A percentile compares a stretch with the other conserved stretches of the same genome.
Conservation (phyloP, 2,888 invertebrate genomes). For the Mythimna pallens region DNA sequence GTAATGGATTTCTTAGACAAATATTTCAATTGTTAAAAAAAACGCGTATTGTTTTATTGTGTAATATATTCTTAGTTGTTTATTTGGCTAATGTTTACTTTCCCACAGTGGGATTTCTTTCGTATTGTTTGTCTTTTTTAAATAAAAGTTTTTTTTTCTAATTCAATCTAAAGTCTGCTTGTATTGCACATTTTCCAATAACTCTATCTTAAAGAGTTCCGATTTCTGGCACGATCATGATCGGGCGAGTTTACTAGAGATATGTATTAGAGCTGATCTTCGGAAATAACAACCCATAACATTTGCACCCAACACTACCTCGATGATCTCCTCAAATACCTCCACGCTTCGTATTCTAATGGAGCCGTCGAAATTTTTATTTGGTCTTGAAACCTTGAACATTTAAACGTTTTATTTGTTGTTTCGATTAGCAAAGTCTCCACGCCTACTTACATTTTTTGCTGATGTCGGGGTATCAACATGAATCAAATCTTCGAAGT, state of each 20-base stretch:
- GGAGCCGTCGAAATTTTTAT: conserved; percentile 41
- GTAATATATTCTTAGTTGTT: conserved; percentile 18
- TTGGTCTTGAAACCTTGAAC: conserved; percentile 57
- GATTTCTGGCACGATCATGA: not conserved
- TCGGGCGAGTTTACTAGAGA: not conserved
- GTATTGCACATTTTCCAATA: not conserved
- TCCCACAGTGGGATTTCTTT: conserved; percentile 8
- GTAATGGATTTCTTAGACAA: conserved; percentile 34
- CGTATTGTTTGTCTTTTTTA: conserved; percentile 19
- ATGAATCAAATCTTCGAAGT: conserved; percentile 23
- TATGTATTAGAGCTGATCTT: not conserved
- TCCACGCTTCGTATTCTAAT: conserved; percentile 55
- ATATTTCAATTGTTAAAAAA: conserved; percentile 30
- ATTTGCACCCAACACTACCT: conserved; percentile 67
- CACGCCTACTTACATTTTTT: conserved; percentile 60
- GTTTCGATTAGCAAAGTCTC: conserved; percentile 53
- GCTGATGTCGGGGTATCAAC: conserved; percentile 27
- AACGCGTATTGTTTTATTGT: conserved; percentile 11
- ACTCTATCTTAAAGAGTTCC: not conserved
- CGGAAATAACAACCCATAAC: conserved; percentile 49
- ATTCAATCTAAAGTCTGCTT: not conserved
- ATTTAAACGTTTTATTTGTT: conserved; percentile 55
- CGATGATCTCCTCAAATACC: conserved; percentile 73
- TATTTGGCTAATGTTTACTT: conserved; percentile 18
- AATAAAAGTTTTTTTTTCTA: conserved; percentile 3